phyloP scores from a whole-genome alignment of 2,797 vertebrate genomes.

The Cyprinodon diabolis region DNA sequence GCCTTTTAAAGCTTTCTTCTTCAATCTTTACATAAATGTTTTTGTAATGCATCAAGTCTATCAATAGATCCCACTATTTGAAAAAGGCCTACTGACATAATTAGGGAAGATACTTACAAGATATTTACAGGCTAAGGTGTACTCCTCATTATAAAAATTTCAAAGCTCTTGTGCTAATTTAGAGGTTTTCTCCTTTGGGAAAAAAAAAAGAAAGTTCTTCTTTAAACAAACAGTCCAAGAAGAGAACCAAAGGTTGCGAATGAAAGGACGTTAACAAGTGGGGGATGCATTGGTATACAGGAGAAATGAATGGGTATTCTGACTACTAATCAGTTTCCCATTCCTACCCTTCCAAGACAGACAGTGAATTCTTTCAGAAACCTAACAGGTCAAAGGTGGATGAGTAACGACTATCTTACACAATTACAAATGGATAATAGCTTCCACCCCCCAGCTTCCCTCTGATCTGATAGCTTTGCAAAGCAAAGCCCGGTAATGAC shows the following conservation, averaged over 20 bases:
- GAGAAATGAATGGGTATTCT: slow-evolving; percentile 41
- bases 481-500: slow-evolving; percentile 68
- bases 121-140: background rate
- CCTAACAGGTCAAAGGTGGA: slow-evolving; percentile 71
- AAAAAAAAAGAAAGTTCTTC: slow-evolving; percentile 11
- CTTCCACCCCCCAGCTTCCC: slow-evolving; percentile 57
- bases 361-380: slow-evolving; percentile 51
- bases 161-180: slow-evolving; percentile 3
- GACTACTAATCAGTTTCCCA: slow-evolving; percentile 50
- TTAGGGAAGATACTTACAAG: background rate
- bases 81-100: background rate
- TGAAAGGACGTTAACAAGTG: slow-evolving; percentile 18
- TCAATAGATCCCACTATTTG: background rate
- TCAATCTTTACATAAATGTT: background rate
- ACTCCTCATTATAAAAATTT: background rate
- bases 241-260: slow-evolving; percentile 4
- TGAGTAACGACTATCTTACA: slow-evolving; percentile 63
- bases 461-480: slow-evolving; percentile 74
- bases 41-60: background rate
- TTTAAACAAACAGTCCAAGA: slow-evolving; percentile 6
- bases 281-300: slow-evolving; percentile 25
- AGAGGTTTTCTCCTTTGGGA: slow-evolving; percentile 15
- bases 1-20: background rate
- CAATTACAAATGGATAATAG: slow-evolving; percentile 76
- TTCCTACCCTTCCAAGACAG: slow-evolving; percentile 29